Base-by-base conservation (phyloP, 2,797 vertebrate genomes). In the Dermochelys coriacea region DNA sequence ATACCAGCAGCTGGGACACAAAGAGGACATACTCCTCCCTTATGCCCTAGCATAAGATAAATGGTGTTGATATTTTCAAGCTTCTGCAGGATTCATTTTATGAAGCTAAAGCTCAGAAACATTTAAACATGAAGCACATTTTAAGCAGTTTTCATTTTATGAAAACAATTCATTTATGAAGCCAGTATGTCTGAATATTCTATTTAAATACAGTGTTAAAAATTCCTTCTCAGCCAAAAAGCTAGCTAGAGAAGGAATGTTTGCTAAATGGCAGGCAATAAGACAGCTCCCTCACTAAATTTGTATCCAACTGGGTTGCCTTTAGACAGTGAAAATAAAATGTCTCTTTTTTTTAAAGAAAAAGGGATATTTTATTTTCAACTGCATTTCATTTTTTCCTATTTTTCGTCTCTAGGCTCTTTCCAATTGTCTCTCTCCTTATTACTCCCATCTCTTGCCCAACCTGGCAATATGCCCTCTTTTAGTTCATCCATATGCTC, bases 221-320 rank as follows among this genome's bases (percentile, higher is more conserved):
- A 45, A 59, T 93, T 91, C 41, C 27, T 47, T 16, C 55, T 82
- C 50, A 90, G 68, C n/a, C 64, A 41, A 68, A 93, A 93, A 68
- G 74, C 31, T 85, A 83, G 21, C 34, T 61, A 91, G 54, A 89
- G 16, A 93, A 84, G 4, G 1, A 84, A 45, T 79, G 55, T 93
- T 97, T 94, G 64, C 77, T 80, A 4, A 2, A 87, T 90, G 25
- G 88, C 3, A 25, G 19, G 87, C 3, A 27, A 29, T 86, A 95
- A 94, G 80, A 95, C 93, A 93, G 27, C 4, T 93, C 29, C 92
- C 92, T 95, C 78, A 50, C 5, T 94, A 94, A 90, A 93, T 94
- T 91, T 78, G 1, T 77, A 52, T 80, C 80, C 16, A 78, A 77
- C 8, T 92, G 1, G 5, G 93, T 94, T 52, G 55, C 84, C 90